A percentile compares a stretch with the other conserved stretches of the same genome.
These are phyloP conservation scores for Chrysodeixis includens DNA, from an alignment of 2,888 invertebrate species.

Conservation along the genomic window DNA sequence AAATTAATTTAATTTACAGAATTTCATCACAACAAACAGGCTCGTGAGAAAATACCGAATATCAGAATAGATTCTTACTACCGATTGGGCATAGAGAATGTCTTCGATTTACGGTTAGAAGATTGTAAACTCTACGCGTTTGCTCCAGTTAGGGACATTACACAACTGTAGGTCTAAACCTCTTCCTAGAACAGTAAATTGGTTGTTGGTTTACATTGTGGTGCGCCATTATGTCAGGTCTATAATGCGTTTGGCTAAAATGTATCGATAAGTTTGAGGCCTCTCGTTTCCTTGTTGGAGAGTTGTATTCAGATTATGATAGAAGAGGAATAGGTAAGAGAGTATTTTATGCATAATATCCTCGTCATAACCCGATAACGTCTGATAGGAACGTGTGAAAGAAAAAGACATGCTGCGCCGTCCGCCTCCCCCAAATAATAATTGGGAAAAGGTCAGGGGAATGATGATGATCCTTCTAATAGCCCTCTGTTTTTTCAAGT, in stretches of 20 bases:
- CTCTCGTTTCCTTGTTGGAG: background rate
- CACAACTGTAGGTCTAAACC: constrained; percentile 38
- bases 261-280: constrained; percentile 7
- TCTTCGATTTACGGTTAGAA: constrained; percentile 35
- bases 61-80: constrained; percentile 20
- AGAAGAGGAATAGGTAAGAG: background rate
- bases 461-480: too few species aligned
- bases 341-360: too few species aligned
- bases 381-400: too few species aligned
- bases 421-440: too few species aligned
- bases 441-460: too few species aligned
- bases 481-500: too few species aligned
- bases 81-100: constrained; percentile 38
- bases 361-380: too few species aligned
- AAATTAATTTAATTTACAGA: too few species aligned
- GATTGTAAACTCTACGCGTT: constrained; percentile 37
- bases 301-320: background rate
- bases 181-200: constrained; percentile 54
- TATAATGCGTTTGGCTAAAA: constrained; percentile 23
- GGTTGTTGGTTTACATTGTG: constrained; percentile 14
- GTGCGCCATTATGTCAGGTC: constrained; percentile 24
- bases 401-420: too few species aligned
- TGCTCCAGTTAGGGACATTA: constrained; percentile 54
- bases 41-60: constrained; percentile 48
- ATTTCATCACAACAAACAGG: constrained; percentile 13